Percentiles rank a stretch among this genome's conserved stretches.
Conservation (phyloP, 2,113 vertebrate genomes). For the Sclerurus mexicanus region DNA sequence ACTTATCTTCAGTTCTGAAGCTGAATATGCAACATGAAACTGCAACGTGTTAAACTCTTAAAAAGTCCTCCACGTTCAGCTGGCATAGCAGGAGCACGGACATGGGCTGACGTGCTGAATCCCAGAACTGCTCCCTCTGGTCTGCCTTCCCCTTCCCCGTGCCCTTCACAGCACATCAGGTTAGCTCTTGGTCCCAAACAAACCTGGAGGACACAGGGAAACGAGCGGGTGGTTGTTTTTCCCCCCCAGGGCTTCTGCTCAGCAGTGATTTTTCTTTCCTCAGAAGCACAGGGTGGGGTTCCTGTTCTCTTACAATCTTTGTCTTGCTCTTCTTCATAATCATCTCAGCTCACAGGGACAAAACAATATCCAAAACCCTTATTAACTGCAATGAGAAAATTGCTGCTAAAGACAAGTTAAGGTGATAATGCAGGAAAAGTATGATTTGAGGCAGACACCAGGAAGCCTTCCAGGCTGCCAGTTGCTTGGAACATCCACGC, state of each 20-base stretch:
- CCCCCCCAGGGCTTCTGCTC: background rate
- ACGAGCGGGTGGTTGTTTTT: background rate
- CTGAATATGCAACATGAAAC: background rate
- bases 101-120: background rate
- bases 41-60: background rate
- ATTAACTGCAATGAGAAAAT: background rate
- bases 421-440: background rate
- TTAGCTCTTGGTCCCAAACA: background rate
- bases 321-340: background rate
- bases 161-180: background rate
- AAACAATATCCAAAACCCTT: background rate
- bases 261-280: background rate
- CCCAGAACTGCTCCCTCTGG: background rate
- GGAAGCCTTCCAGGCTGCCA: background rate
- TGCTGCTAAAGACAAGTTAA: background rate
- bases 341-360: background rate
- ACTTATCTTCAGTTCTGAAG: background rate
- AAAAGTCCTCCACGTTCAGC: background rate
- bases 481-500: background rate
- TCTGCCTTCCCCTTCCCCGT: background rate
- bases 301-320: background rate
- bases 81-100: background rate
- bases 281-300: background rate
- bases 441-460: background rate
- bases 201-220: background rate